phyloP scores from a whole-genome alignment of 2,113 vertebrate genomes.

The Myodes glareolus region DNA sequence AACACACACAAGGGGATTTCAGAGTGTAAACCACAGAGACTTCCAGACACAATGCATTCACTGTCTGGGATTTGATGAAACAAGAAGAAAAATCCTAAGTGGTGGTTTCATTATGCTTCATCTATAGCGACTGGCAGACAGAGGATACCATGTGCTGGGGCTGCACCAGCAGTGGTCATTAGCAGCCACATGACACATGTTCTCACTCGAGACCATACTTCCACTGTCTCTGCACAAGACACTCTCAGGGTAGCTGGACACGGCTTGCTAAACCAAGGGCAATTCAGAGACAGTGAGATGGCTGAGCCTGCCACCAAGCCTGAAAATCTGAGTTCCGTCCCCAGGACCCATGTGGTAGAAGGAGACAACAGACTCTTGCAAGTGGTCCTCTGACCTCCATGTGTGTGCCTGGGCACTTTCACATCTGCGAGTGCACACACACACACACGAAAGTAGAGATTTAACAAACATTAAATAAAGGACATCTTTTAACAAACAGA shows the following conservation, averaged over 20 bases:
- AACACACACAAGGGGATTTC: conserved; percentile 38
- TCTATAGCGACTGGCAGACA: conserved; percentile 20
- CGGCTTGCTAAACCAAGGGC: conserved; percentile 75
- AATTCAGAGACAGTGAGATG: conserved; percentile 59
- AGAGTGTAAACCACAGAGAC: conserved; percentile 75
- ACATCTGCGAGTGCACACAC: background rate
- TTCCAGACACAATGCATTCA: conserved; percentile 74
- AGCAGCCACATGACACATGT: conserved; percentile 63
- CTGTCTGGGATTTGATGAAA: conserved; percentile 76
- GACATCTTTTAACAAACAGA: conserved; percentile 69
- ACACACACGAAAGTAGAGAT: background rate
- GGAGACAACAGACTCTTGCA: background rate
- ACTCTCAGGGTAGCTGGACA: conserved; percentile 64
- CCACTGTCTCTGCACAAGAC: conserved; percentile 54
- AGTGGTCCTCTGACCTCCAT: background rate
- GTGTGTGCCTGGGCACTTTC: background rate
- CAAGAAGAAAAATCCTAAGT: conserved; percentile 76
- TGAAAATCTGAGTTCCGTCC: background rate
- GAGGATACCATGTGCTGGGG: conserved; percentile 42
- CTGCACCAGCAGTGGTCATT: conserved; percentile 69
- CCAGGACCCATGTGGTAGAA: background rate
- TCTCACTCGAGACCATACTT: conserved; percentile 64
- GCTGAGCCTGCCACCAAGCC: background rate
- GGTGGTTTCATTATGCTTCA: background rate
- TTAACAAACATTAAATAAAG: background rate